Base-by-base conservation (phyloP, 2,113 vertebrate species). In the Chaetodon auriga region DNA sequence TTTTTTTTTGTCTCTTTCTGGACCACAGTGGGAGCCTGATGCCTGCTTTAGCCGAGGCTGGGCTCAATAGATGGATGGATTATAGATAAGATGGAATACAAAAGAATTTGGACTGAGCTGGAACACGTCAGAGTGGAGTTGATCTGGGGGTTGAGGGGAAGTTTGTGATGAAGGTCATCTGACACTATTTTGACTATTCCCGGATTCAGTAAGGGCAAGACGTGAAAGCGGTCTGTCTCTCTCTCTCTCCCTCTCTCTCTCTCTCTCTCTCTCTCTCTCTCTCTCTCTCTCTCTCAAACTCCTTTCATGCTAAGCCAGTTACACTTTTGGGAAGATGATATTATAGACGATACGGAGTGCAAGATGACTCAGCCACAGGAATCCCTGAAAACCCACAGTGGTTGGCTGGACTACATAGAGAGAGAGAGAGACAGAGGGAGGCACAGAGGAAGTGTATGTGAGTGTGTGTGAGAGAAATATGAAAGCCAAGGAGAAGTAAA, bases 321-420 rank as follows among this genome's bases (percentile, higher is more conserved):
- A 81, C 65, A 79, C 81, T 90, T 95, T 94, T 76, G 83, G 91
- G 88, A 93, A 92, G 89, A 91, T 82, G 87, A 93, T 91, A 87
- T 87, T 69, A 81, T 79, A 74, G 77, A 91, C 43, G 78, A 90
- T 88, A 90, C 11, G 19, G 82, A 90, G 81, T 71, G 76, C 25
- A 83, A 88, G 75, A 87, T 94, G 87, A 94, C 63, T 92, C 93
- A 93, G 84, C 84, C 85, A 77, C 90, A 94, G 88, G 89, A 94
- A 94, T 94, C 80, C 81, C 51, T 64, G 70, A 93, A 86, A 91
- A 82, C 54, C 84, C 86, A 80, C 85, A 87, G 62, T 83, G 65
- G 75, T 82, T 91, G 90, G 87, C 80, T 80, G 66, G 72, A 86
- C 78, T 82, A 81, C 80, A 91, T 19, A 88, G 69, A 80, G 60